These are phyloP conservation scores for Hypomecis punctinalis DNA, from an alignment of 2,888 invertebrate genomes.

Conservation along the genomic window DNA sequence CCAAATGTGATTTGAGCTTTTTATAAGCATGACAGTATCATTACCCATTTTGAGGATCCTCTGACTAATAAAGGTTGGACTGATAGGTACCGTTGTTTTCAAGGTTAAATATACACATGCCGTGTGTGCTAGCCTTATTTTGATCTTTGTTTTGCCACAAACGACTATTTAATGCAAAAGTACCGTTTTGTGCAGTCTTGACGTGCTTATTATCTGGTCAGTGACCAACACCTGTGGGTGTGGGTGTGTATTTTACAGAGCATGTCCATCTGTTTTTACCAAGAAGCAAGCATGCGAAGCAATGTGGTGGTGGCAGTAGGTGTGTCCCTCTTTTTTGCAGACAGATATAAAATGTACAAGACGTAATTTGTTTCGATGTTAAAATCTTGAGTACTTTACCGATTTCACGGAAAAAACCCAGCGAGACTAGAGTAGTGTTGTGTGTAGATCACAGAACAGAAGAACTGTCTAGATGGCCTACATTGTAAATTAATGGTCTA, in stretches of 20 bases:
- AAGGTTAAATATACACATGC: slow-evolving; percentile 9
- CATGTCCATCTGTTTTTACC: slow-evolving; percentile 20
- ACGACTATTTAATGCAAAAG: slow-evolving; percentile 39
- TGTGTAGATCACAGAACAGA: no score
- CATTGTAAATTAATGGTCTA: no score
- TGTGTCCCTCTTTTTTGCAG: no score
- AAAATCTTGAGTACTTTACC: no score
- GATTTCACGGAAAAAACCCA: no score
- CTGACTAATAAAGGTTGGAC: not conserved
- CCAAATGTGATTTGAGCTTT: slow-evolving; percentile 1
- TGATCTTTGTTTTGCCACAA: slow-evolving; percentile 34
- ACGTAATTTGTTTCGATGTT: no score
- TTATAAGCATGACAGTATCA: slow-evolving; percentile 10
- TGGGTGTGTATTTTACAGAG: slow-evolving; percentile 24
- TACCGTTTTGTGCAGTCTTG: slow-evolving; percentile 34
- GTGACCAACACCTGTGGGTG: slow-evolving; percentile 43
- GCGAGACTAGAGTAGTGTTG: no score
- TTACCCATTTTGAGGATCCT: not conserved
- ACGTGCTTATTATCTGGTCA: slow-evolving; percentile 42
- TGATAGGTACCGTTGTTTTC: slow-evolving; percentile 16
- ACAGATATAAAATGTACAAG: no score
- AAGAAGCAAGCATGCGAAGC: no score
- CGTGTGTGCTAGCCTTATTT: slow-evolving; percentile 16
- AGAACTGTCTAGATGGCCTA: no score
- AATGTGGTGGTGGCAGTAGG: no score